phyloP scores from a whole-genome alignment of 2,113 vertebrate species.

The Oplegnathus fasciatus region DNA sequence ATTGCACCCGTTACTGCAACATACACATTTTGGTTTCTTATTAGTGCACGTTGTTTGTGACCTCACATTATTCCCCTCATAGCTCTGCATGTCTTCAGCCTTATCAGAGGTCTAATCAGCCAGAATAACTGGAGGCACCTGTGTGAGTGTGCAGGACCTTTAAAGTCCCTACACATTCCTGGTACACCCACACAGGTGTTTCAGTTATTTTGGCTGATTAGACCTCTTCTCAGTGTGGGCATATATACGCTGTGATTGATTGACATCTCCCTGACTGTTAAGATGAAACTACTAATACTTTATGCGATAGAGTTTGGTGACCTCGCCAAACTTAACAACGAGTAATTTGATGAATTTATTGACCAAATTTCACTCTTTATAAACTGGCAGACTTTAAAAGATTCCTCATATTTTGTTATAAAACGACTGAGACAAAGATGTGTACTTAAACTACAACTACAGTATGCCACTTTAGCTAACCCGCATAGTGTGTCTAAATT shows the following conservation, averaged over 20 bases:
- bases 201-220: background rate
- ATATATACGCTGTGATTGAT: background rate
- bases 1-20: background rate
- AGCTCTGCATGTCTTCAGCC: background rate
- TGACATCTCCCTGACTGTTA: background rate
- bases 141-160: constrained; percentile 10
- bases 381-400: too few species aligned
- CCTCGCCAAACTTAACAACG: background rate
- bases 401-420: background rate
- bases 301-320: background rate
- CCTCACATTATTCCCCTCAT: background rate
- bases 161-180: background rate
- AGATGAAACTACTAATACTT: background rate
- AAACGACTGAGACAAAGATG: background rate
- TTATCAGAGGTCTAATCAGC: constrained; percentile 24
- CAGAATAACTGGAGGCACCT: constrained; percentile 21
- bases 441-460: background rate
- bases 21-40: background rate
- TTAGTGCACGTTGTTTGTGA: background rate
- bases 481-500: background rate
- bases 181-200: background rate
- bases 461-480: too few species aligned
- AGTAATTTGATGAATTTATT: too few species aligned
- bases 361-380: too few species aligned
- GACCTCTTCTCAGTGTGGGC: background rate